Evolutionary conservation across 2,797 vertebrate species (phyloP), one percentile per base, ranked within the genome.

Genomic region (Cyclopterus lumpus): DNA sequence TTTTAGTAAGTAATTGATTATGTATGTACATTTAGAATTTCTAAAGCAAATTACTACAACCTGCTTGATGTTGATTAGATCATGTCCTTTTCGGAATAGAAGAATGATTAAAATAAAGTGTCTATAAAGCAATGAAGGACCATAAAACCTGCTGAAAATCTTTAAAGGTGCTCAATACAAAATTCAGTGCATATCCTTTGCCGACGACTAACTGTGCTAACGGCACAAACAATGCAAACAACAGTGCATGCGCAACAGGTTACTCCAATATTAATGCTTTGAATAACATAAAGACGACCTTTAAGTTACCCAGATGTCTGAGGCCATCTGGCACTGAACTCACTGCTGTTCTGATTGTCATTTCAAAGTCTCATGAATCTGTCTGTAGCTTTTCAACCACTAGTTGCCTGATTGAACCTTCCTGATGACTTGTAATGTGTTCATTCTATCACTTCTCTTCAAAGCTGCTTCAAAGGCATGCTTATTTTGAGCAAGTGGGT

Each of bases 1-100:
- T 24, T 61, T 66, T 66, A 16, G n/a, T 40, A 36, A 40, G 15
- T 40, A 5, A 60, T 55, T 36, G 2, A 55, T 32, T 32, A 11
- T 67, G 12, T 11, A 40, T 49, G 16, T 69, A 6, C 48, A 83
- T 59, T 0, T 42, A 38, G 36, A 54, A 58, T 8, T 14, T 14
- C 57, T 2, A 38, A 72, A 20, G n/a, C 20, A 77, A 74, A 51
- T 42, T 58, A 28, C 3, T 51, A 40, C 18, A 62, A 59, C 22
- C 18, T 5, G 5, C 18, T 42, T 57, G 3, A 67, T 70, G 26
- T 26, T 14, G 20, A 44, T 22, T 30, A 46, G 5, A 38, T 44
- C 5, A 5, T 60, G 4, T 10, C 9, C 15, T 36, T 67, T 36
- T 28, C n/a, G n/a, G 22, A 71, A 58, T 2, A 71, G 8, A 68